Conservation (phyloP, 2,113 vertebrate species). For the Elanus axillaris region DNA sequence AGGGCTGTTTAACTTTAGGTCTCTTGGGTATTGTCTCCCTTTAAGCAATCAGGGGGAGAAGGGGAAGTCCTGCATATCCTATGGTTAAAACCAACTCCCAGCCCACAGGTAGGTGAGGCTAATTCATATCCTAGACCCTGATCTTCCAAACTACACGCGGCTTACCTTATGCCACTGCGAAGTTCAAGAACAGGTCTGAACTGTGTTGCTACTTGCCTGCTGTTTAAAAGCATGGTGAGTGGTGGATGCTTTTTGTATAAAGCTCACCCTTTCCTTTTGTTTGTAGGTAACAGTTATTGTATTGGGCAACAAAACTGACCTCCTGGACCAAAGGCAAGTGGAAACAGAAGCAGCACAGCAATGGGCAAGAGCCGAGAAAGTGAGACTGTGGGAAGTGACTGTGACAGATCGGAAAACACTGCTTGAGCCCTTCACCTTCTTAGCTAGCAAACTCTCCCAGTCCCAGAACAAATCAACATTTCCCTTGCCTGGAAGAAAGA, state of each 20-base stretch:
- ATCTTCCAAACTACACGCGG: not conserved
- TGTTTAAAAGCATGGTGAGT: not conserved
- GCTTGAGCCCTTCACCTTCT: slow-evolving; percentile 88
- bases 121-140: not conserved
- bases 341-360: slow-evolving; percentile 86
- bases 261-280: not conserved
- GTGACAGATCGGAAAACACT: slow-evolving; percentile 84
- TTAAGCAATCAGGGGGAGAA: not conserved
- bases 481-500: slow-evolving; percentile 89
- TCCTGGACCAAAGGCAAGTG: slow-evolving; percentile 85
- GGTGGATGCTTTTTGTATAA: not conserved
- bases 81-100: not conserved
- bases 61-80: not conserved
- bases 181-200: not conserved
- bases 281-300: slow-evolving; percentile 86
- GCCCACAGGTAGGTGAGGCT: not conserved
- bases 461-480: slow-evolving; percentile 92
- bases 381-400: slow-evolving; percentile 94
- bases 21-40: not conserved
- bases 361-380: slow-evolving; percentile 88
- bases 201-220: not conserved
- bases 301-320: slow-evolving; percentile 90
- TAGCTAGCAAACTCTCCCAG: slow-evolving; percentile 91
- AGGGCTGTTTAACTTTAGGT: not conserved
- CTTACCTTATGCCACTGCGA: not conserved